Evolutionary conservation across 2,888 invertebrate genomes (phyloP).

Genomic region (Rutpela maculata): DNA sequence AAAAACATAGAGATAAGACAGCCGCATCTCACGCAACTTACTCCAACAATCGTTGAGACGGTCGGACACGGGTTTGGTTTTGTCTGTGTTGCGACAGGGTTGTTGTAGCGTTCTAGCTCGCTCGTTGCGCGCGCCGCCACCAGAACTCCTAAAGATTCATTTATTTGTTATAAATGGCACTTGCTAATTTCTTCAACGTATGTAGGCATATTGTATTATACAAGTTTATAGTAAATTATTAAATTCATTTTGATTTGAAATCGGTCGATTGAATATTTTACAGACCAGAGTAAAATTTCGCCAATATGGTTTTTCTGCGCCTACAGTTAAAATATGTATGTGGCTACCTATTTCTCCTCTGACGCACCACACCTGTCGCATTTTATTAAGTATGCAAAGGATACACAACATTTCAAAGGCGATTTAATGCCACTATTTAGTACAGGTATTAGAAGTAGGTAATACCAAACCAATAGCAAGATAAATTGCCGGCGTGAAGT

Average conservation of each 20-base stretch:
- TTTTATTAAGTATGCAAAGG: constrained; percentile 29
- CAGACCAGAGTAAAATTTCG: background rate
- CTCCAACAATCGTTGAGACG: constrained; percentile 51
- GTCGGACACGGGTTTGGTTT: constrained; percentile 59
- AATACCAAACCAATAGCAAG: background rate
- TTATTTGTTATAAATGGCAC: constrained; percentile 35
- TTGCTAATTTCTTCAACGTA: constrained; percentile 30
- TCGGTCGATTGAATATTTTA: background rate
- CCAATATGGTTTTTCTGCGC: constrained; percentile 4
- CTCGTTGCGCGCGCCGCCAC: constrained; percentile 57
- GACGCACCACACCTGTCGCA: constrained; percentile 40
- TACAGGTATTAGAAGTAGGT: too few species aligned
- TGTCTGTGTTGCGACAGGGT: constrained; percentile 66
- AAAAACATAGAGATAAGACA: constrained; percentile 56
- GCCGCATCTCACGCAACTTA: constrained; percentile 58
- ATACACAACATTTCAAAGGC: background rate
- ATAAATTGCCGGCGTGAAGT: constrained; percentile 2
- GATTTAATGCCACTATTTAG: background rate
- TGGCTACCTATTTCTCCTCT: background rate
- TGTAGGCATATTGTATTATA: background rate
- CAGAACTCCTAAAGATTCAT: constrained; percentile 42
- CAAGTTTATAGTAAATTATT: background rate
- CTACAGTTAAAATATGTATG: constrained; percentile 6
- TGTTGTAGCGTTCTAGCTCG: constrained; percentile 56
- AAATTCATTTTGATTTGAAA: background rate